Evolutionary conservation across 2,113 vertebrate genomes (phyloP), one percentile per base, ranked within the genome.

Genomic region (Oceanodroma tethys): DNA sequence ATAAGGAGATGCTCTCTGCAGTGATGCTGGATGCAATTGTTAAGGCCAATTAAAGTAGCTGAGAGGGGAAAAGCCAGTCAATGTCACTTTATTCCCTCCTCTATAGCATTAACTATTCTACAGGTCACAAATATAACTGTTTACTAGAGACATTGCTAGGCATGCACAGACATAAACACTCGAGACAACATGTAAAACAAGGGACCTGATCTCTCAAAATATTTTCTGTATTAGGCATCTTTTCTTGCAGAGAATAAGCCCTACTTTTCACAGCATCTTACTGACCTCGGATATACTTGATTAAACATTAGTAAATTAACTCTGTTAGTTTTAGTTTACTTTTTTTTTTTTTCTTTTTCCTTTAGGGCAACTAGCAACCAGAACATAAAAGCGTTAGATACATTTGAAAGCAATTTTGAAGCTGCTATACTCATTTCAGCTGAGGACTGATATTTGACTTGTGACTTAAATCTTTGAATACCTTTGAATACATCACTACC

Each of bases 1-100:
- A 95, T 85, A 91, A 95, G 78, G 83, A 90, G 60, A 86, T 79
- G 55, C 34, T 83, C 42, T 94, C 50, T 91, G 47, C 60, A 81
- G 43, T 52, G 50, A 55, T 78, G 59, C 50, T 95, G 86, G 72
- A 63, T 90, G 48, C 63, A 75, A 65, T 43, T 92, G 62, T 43
- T 68, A 78, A 40, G 67, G 32, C 53, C 1, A 95, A 75, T 92
- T 94, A 92, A 75, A 89, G 70, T 5, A 79, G 26, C 55, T 62
- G 75, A 88, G 73, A 48, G n/a, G 14, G 16, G 6, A 63, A 58
- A 93, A 81, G 18, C 8, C 53, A 65, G 40, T 47, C 48, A 48
- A 27, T 78, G 30, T 26, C 2, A 62, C 17, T 68, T 50, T 86
- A 45, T 4, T 5, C 13, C 27, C 18, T 90, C 32, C 13, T 65